phyloP scores from a whole-genome alignment of 2,888 invertebrate species.

The Oscheius sp. region DNA sequence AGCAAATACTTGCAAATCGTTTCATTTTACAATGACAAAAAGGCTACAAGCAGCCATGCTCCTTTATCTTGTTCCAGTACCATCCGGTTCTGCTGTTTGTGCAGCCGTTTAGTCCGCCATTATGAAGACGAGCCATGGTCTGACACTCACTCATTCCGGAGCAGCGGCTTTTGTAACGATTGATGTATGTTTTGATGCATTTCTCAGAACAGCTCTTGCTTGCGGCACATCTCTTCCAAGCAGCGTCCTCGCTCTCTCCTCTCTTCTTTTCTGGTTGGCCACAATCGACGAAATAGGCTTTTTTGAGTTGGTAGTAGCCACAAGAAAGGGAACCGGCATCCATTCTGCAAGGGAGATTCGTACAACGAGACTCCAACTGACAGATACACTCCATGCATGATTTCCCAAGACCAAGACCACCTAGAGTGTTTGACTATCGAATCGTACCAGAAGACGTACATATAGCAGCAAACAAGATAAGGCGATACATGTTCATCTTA shows the following conservation, averaged over 20 bases:
- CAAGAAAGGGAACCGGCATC: constrained; percentile 60
- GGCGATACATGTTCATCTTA: constrained; percentile 5
- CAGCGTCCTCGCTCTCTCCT: constrained; percentile 58
- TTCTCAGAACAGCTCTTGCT: constrained; percentile 49
- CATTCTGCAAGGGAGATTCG: constrained; percentile 52
- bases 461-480: neutral
- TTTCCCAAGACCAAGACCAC: neutral
- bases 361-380: constrained; percentile 50
- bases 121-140: constrained; percentile 40
- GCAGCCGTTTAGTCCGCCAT: constrained; percentile 39
- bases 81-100: neutral
- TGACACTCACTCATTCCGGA: constrained; percentile 37
- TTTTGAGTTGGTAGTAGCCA: constrained; percentile 71
- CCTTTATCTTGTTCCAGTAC: constrained; percentile 27
- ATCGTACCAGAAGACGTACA: neutral
- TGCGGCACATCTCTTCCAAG: constrained; percentile 56
- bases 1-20: too few relatives aligned
- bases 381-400: constrained; percentile 54
- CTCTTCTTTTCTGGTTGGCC: constrained; percentile 63
- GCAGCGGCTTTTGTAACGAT: constrained; percentile 46
- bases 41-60: neutral
- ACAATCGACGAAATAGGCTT: constrained; percentile 72
- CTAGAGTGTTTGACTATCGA: neutral
- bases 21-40: neutral
- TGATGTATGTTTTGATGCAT: constrained; percentile 48